phyloP scores from a whole-genome alignment of 2,888 invertebrate species.

The Diarsia brunnea region DNA sequence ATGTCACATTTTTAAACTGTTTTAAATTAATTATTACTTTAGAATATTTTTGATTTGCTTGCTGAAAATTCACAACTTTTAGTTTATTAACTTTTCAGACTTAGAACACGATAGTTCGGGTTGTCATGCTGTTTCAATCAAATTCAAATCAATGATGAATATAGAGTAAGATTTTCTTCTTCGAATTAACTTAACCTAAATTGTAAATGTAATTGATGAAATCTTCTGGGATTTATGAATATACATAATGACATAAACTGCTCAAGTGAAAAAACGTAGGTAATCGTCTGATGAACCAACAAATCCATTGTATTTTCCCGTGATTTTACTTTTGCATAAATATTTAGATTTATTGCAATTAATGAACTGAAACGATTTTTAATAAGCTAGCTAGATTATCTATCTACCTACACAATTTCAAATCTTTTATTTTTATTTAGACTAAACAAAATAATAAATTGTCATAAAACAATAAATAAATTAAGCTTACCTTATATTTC shows the following conservation, averaged over 20 bases:
- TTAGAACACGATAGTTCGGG: neutral
- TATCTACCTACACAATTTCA: neutral
- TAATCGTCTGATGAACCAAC: conserved; percentile 4
- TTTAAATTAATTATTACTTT: neutral
- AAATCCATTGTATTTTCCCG: neutral
- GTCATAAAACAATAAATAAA: conserved; percentile 4
- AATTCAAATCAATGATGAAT: conserved; percentile 4
- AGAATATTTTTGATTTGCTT: neutral
- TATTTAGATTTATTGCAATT: neutral
- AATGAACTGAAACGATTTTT: neutral
- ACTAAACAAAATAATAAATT: neutral
- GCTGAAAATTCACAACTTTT: neutral
- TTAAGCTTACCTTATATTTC: conserved; percentile 83
- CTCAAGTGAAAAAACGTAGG: conserved; percentile 16
- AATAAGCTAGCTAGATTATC: too few species aligned
- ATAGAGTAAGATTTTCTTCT: neutral
- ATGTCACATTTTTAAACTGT: too few species aligned
- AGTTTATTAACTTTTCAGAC: neutral
- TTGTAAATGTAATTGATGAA: conserved; percentile 2
- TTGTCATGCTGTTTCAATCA: neutral
- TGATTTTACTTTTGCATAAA: neutral
- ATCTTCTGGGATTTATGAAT: conserved; percentile 19
- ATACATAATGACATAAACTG: conserved; percentile 3
- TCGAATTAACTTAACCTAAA: conserved; percentile 15
- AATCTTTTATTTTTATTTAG: neutral